Base-by-base conservation (phyloP, 2,113 vertebrate species). In the Galbula dea region DNA sequence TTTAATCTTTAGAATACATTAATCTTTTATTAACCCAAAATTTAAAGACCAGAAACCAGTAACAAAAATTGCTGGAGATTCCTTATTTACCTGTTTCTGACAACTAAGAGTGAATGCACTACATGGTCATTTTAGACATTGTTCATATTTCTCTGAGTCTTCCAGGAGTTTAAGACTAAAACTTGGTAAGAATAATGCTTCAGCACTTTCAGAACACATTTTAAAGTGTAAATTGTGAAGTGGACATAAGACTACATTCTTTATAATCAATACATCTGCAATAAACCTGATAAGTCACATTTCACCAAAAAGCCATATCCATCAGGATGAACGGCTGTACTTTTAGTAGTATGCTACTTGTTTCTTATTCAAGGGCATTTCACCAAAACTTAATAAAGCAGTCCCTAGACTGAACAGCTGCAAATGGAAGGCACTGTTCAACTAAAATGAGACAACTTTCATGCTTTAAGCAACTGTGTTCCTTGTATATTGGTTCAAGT, bases 1-100 rank as follows among this genome's bases (percentile, higher is more conserved):
- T 91, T 96, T 89, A 93, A 97, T 97, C 83, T 96, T 95, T 75
- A 97, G 96, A 97, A 96, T 96, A 97, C 93, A 90, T 97, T 96
- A 95, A 96, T 95, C n/a, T 86, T 92, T 46, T 51, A 83, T 72
- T 75, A 92, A 86, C 58, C 4, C 14, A 80, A 74, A 92, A 92
- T 78, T 78, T 92, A 86, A 72, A 95, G 30, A 57, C 24, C 20
- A 83, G 30, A 84, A 85, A 32, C 5, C 20, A 54, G 10, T 23
- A 82, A 87, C 8, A 12, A 86, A 52, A 75, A 54, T 27, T 54
- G 15, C 27, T 69, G 46, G 7, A 41, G 12, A 58, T 90, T 80
- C 46, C 36, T 79, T 79, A 59, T 36, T 79, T 84, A 72, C 27
- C 45, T 26, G 5, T 37, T 87, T 93, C 66, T 67, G 36, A 63